These are phyloP conservation scores for Microhierax caerulescens DNA, from an alignment of 2,797 vertebrate genomes.

Conservation along the genomic window DNA sequence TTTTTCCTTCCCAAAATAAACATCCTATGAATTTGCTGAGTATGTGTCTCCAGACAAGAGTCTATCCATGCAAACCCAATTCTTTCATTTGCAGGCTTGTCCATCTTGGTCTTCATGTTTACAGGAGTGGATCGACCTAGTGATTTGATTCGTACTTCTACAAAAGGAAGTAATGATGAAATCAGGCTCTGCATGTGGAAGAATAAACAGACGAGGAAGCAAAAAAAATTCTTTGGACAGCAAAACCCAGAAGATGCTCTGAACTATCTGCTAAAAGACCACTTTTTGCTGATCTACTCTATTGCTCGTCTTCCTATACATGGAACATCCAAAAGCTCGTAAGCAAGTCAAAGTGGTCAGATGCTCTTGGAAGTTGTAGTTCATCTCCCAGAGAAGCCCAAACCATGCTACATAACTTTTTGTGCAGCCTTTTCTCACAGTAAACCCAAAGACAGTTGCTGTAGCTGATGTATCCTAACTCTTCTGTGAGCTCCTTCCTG, in stretches of 20 bases:
- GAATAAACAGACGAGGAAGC: background rate
- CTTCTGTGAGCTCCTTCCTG: background rate
- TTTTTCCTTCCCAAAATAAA: background rate
- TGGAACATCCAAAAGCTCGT: background rate
- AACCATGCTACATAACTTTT: background rate
- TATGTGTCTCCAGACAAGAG: background rate
- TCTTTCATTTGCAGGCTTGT: slow-evolving; percentile 26
- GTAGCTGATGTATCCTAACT: background rate
- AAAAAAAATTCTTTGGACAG: background rate
- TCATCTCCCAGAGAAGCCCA: background rate
- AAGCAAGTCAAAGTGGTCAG: background rate
- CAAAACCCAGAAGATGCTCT: background rate
- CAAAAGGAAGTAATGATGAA: background rate
- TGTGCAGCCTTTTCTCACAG: background rate
- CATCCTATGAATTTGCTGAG: background rate
- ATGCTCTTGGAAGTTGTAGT: background rate
- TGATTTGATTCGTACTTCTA: background rate
- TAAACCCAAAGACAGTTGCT: background rate
- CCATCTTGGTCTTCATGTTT: background rate
- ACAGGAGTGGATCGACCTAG: background rate
- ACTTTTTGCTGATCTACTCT: background rate
- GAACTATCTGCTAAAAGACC: background rate
- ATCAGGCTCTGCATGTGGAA: background rate
- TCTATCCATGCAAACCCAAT: background rate
- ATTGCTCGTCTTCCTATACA: background rate